A percentile compares a stretch with the other conserved stretches of the same genome.
phyloP scores from a whole-genome alignment of 2,797 vertebrate species.

The Bufotes viridis region DNA sequence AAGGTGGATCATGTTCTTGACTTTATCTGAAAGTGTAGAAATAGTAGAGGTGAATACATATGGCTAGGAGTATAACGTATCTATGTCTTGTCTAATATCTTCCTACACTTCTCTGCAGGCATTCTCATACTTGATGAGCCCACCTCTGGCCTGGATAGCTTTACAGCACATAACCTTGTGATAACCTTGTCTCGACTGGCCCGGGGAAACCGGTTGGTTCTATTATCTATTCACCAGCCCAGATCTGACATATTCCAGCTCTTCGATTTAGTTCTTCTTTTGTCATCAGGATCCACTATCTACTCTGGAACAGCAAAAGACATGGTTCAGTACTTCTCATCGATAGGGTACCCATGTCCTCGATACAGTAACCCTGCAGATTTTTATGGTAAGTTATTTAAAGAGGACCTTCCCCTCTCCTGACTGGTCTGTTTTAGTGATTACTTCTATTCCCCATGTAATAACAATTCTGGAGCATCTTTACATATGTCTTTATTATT shows the following conservation, averaged over 20 bases:
- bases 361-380: conserved; percentile 95
- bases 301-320: conserved; percentile 88
- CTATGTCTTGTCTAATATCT: background rate
- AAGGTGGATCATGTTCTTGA: too few relatives aligned
- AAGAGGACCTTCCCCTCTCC: background rate
- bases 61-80: background rate
- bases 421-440: too few relatives aligned
- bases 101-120: conserved; percentile 73
- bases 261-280: conserved; percentile 91
- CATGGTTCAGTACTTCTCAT: conserved; percentile 92
- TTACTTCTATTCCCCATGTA: too few relatives aligned
- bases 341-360: conserved; percentile 88
- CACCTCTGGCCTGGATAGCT: conserved; percentile 95
- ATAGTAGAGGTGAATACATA: background rate
- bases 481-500: too few relatives aligned
- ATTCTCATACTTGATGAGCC: conserved; percentile 96
- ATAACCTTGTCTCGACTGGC: conserved; percentile 91
- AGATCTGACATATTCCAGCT: conserved; percentile 95
- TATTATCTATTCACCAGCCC: conserved; percentile 94
- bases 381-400: conserved; percentile 85
- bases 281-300: conserved; percentile 86
- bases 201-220: conserved; percentile 91
- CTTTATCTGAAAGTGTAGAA: too few relatives aligned
- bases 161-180: conserved; percentile 95
- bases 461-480: too few relatives aligned